These are phyloP conservation scores for Chrysomela aeneicollis DNA, from an alignment of 2,888 invertebrate species.

Conservation along the genomic window DNA sequence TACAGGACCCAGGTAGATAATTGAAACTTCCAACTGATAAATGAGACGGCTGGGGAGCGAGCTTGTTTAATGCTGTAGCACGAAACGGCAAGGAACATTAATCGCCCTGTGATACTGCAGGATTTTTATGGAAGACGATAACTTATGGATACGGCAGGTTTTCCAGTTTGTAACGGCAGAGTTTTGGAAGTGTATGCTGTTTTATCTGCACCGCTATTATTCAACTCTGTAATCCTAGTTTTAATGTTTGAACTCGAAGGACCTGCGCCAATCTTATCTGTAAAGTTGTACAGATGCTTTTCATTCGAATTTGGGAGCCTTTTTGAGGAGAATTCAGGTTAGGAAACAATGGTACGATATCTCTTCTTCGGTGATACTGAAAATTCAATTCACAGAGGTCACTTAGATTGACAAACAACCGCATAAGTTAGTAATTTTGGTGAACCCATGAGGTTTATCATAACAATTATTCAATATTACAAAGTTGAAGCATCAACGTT, in stretches of 20 bases:
- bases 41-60: conserved; percentile 43
- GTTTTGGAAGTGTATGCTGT: conserved; percentile 38
- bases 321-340: neutral
- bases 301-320: conserved; percentile 23
- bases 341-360: too few relatives aligned
- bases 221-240: conserved; percentile 34
- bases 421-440: too few relatives aligned
- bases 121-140: conserved; percentile 52
- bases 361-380: too few relatives aligned
- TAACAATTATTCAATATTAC: too few relatives aligned
- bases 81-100: conserved; percentile 56
- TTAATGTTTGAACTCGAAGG: conserved; percentile 32
- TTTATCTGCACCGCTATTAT: conserved; percentile 38
- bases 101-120: conserved; percentile 51
- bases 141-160: conserved; percentile 47
- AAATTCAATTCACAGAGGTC: too few relatives aligned
- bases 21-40: conserved; percentile 52
- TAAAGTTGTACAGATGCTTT: conserved; percentile 25
- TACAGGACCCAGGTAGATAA: conserved; percentile 39
- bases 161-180: conserved; percentile 38
- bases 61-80: conserved; percentile 54
- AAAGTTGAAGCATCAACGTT: too few relatives aligned
- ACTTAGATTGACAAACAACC: too few relatives aligned
- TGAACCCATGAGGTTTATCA: too few relatives aligned
- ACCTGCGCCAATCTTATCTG: conserved; percentile 31